These are phyloP conservation scores for Cnemophilus loriae DNA, from an alignment of 2,113 vertebrate genomes.

Conservation along the genomic window DNA sequence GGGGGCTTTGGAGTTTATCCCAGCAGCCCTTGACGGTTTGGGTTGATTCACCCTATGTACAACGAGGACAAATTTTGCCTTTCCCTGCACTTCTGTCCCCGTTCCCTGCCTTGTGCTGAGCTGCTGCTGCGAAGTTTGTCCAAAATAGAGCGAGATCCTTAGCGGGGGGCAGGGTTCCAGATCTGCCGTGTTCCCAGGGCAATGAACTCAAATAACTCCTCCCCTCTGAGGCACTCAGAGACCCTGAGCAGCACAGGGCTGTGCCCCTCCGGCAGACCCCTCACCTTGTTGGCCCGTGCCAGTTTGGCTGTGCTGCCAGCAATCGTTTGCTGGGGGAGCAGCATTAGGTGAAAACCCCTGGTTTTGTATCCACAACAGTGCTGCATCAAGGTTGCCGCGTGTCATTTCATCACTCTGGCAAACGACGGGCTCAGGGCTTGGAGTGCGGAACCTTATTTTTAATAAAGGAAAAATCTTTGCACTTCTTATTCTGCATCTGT, in stretches of 20 bases:
- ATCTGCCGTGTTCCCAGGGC: background rate
- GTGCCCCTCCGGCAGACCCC: background rate
- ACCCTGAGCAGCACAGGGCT: background rate
- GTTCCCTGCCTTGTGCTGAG: background rate
- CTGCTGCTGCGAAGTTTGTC: background rate
- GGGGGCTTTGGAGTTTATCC: background rate
- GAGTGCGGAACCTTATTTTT: constrained; percentile 10
- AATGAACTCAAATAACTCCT: background rate
- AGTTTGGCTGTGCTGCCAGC: background rate
- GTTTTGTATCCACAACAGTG: constrained; percentile 11
- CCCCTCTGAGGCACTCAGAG: background rate
- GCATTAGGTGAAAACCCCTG: background rate
- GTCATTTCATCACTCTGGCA: constrained; percentile 38
- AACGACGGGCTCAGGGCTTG: background rate
- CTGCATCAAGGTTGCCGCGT: constrained; percentile 22
- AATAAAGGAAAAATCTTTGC: constrained; percentile 47
- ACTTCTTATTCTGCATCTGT: constrained; percentile 54
- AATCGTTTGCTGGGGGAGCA: background rate
- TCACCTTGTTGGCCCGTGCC: background rate
- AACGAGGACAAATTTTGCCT: background rate
- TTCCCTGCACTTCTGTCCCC: background rate
- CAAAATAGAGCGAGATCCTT: background rate
- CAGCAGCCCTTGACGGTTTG: background rate
- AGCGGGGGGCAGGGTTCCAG: background rate
- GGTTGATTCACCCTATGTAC: rapidly evolving